Base-by-base conservation (phyloP, 2,797 vertebrate species). In the Lateolabrax maculatus region DNA sequence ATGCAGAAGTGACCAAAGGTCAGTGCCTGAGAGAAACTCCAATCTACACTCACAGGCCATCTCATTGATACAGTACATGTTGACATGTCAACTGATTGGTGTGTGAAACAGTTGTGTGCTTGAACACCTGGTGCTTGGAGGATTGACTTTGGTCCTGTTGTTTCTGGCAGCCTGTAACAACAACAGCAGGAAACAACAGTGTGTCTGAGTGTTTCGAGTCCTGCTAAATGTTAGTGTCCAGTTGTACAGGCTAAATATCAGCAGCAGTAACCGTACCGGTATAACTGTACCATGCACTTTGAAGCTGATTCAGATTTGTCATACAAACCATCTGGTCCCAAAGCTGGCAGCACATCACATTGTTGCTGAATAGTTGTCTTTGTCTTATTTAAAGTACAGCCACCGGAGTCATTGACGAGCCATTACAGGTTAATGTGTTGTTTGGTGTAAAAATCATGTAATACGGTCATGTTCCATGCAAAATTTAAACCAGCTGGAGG, bases 71-170 rank as follows among this genome's bases (percentile, higher is more conserved):
- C 89, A 90, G 88, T 86, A 84, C 82, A 86, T 55, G 64, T 78
- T 82, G 65, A 84, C 78, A 58, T 61, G 41, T 81, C 65, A 75
- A 66, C 86, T 66, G 75, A 80, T 75, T 84, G 82, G 84, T 86
- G 65, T 84, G 86, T 85, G 85, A 89, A 90, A 91, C 80, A 79
- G 88, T 77, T 84, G 87, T 93, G 90, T 87, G 93, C 90, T 89
- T 92, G 63, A 77, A 83, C 72, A 85, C 79, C 75, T 78, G 79
- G 63, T 75, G 72, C 80, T 84, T 75, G 76, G 76, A 88, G 83
- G 77, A 66, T 29, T 36, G 74, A 79, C 74, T 79, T 87, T 81
- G 83, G 81, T 86, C 87, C 81, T 84, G 85, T 80, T 75, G 78
- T 80, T 84, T 89, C 71, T 90, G 88, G 87, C 85, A 89, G 86